Evolutionary conservation across 2,888 invertebrate genomes (phyloP), one percentile per base, ranked within the genome.

Genomic region (Phalera bucephala): DNA sequence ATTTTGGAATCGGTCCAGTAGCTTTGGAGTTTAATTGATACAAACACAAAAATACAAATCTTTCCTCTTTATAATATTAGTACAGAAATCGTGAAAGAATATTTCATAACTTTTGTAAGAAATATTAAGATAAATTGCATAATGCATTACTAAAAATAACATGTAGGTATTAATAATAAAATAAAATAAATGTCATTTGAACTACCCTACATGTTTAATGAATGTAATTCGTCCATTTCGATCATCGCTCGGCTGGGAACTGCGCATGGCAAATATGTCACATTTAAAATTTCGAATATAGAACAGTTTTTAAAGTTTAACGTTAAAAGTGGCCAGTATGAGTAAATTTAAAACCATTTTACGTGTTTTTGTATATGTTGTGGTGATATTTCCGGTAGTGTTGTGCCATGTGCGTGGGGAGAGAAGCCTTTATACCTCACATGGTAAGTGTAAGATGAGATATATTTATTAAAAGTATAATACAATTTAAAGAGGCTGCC

Each of bases 341-440:
- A 32, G 26, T 39, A 22, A 15, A 2, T 31, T 25, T 11, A 42
- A 29, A 8, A 36, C 37, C 12, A 9, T 57, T 20, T 9, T 58
- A 2, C 41, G 60, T 40, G 52, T 72, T 31, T 72, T 70, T 36
- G 52, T 75, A 14, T 75, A 66, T 31, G 55, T 75, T 5, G 63
- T 71, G 7, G 49, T 77, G 1, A 44, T 76, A 3, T 77, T 66
- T 34, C 76, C 72, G 0, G 39, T 67, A 20, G 33, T 52, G n/a
- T 41, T 54, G 35, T 34, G 60, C 2, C 43, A 40, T 13, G 33
- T 40, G 21, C 43, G 27, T 33, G 31, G 28, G 7, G 40, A 38
- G 3, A 41, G 8, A 9, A 44, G 25, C 31, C 22, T 29, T 19
- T 19, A 19, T 4, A 26, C 11, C 11, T 13, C 34, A 21, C 28